Conservation (phyloP, 2,113 vertebrate genomes). For the Pangasianodon gigas region DNA sequence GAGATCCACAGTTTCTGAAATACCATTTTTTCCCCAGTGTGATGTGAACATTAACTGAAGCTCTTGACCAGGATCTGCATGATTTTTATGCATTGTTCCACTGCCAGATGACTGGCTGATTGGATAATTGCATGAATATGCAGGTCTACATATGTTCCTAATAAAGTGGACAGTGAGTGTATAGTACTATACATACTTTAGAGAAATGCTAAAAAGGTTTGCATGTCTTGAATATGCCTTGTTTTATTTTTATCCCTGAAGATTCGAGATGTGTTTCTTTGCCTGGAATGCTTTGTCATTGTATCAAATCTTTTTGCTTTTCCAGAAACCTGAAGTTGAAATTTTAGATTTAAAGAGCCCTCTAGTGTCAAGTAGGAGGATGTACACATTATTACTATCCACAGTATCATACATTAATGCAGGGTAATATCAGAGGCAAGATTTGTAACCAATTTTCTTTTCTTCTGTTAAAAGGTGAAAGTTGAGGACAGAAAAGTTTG, state of each 20-base stretch:
- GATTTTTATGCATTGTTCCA: neutral
- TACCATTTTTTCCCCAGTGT: neutral
- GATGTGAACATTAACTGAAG: neutral
- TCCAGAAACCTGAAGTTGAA: neutral
- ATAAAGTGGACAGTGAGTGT: neutral
- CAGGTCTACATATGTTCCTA: neutral
- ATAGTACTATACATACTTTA: neutral
- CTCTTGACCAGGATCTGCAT: neutral
- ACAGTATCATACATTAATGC: neutral
- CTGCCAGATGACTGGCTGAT: neutral
- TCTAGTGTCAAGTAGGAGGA: neutral
- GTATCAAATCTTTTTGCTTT: neutral
- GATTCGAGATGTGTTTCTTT: neutral
- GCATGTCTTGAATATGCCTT: neutral
- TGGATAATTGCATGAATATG: neutral
- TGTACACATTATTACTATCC: neutral
- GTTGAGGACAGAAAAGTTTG: conserved; percentile 61
- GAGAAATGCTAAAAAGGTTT: neutral
- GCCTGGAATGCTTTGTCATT: neutral
- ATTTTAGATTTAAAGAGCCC: neutral
- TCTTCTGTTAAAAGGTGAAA: conserved; percentile 51
- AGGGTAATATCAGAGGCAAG: neutral
- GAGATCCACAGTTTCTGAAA: neutral
- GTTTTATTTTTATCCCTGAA: neutral
- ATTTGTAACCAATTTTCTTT: neutral